Conservation (phyloP, 2,888 invertebrate genomes). For the Zhengitettix transpicula region DNA sequence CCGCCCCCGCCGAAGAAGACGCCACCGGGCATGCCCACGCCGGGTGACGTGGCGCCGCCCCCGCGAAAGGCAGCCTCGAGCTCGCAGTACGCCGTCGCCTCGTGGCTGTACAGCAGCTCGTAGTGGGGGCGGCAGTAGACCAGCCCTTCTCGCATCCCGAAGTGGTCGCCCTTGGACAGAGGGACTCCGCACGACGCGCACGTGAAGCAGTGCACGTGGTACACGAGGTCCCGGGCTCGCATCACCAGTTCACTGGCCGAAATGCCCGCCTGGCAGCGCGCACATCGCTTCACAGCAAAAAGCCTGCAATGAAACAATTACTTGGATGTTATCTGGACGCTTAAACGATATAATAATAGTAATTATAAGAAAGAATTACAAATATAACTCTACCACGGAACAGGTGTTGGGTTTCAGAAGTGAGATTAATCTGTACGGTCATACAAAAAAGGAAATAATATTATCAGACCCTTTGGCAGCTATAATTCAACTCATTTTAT, state of each 20-base stretch:
- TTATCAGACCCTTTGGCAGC: too few relatives aligned
- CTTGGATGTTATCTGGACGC: too few relatives aligned
- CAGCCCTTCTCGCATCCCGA: constrained; percentile 70
- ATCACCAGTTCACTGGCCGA: constrained; percentile 79
- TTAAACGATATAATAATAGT: too few relatives aligned
- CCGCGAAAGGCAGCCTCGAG: not conserved
- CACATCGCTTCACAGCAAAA: constrained; percentile 72
- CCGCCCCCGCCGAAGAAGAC: constrained; percentile 38
- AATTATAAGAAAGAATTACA: too few relatives aligned
- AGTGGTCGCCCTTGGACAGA: constrained; percentile 77
- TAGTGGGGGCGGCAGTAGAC: constrained; percentile 53
- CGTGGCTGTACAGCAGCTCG: constrained; percentile 33
- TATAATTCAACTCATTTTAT: too few relatives aligned
- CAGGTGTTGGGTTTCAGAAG: too few relatives aligned
- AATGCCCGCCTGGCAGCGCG: constrained; percentile 70
- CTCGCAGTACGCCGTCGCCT: constrained; percentile 9
- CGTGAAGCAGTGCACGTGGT: constrained; percentile 79
- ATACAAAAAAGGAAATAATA: too few relatives aligned
- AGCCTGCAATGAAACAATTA: constrained; percentile 40
- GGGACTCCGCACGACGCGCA: constrained; percentile 69
- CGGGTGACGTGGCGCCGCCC: constrained; percentile 43
- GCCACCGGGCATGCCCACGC: constrained; percentile 33
- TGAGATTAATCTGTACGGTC: too few relatives aligned
- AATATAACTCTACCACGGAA: too few relatives aligned
- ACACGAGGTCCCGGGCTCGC: constrained; percentile 73